Conservation (phyloP, 2,888 invertebrate species). For the Rhingia campestris region DNA sequence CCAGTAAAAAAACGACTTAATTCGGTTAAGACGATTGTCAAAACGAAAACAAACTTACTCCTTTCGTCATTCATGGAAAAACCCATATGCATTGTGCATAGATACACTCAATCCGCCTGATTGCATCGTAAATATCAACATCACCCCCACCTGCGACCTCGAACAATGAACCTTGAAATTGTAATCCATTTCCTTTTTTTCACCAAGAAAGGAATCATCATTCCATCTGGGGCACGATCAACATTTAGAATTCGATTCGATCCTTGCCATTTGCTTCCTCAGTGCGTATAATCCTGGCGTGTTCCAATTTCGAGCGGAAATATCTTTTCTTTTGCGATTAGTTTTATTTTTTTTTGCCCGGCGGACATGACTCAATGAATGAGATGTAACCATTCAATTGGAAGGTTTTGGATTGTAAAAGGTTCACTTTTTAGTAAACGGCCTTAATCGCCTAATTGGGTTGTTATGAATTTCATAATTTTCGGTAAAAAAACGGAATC, state of each 20-base stretch:
- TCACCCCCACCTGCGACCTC: conserved; percentile 32
- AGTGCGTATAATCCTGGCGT: conserved; percentile 46
- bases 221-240: conserved; percentile 13
- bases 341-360: not conserved
- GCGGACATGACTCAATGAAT: conserved; percentile 33
- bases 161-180: conserved; percentile 20
- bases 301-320: conserved; percentile 53
- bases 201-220: not conserved
- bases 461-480: conserved; percentile 39
- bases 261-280: conserved; percentile 23
- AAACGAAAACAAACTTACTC: conserved; percentile 39
- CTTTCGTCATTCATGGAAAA: conserved; percentile 3
- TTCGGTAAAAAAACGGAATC: not conserved
- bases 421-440: not conserved
- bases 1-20: not conserved
- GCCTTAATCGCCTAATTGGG: conserved; percentile 28
- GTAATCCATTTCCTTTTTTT: conserved; percentile 12
- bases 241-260: not conserved
- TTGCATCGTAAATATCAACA: not conserved
- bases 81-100: not conserved
- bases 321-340: conserved; percentile 42
- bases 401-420: not conserved
- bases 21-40: conserved; percentile 16
- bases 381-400: conserved; percentile 1
- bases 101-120: too few relatives aligned